phyloP scores from a whole-genome alignment of 2,113 vertebrate genomes.

The Chloroceryle aenea region DNA sequence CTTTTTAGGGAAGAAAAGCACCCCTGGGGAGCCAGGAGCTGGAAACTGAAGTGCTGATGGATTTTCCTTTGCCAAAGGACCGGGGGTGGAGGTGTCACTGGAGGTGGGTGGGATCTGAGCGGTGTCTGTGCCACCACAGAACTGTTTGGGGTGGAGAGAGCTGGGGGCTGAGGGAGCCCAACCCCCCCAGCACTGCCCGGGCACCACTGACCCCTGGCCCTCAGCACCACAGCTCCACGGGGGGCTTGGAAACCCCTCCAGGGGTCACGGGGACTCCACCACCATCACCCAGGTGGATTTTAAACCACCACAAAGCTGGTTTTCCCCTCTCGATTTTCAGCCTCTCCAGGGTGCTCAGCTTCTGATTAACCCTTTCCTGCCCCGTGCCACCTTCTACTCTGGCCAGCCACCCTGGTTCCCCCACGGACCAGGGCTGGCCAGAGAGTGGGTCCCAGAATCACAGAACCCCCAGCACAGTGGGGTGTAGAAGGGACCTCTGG shows the following conservation, averaged over 20 bases:
- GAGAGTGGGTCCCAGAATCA: too few species aligned
- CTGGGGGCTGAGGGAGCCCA: too few species aligned
- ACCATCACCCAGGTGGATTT: too few species aligned
- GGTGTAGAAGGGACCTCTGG: too few species aligned
- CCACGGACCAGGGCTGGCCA: neutral
- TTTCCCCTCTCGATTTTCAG: neutral
- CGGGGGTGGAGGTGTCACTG: fast-evolving
- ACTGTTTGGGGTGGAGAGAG: too few species aligned
- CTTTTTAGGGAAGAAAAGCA: neutral
- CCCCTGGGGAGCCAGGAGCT: neutral
- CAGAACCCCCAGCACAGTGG: too few species aligned
- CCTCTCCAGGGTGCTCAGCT: neutral
- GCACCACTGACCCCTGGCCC: too few species aligned
- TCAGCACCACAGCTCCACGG: too few species aligned
- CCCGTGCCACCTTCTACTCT: fast-evolving
- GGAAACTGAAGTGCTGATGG: fast-evolving
- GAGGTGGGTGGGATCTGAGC: neutral
- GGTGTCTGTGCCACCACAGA: neutral
- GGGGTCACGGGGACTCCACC: too few species aligned
- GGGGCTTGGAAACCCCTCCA: too few species aligned
- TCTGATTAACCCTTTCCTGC: neutral
- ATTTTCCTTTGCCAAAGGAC: fast-evolving
- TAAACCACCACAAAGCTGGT: neutral
- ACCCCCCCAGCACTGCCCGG: too few species aligned
- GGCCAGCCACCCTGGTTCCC: fast-evolving